Base-by-base conservation (phyloP, 1,140 invertebrate species). In the Dreissena polymorpha region DNA sequence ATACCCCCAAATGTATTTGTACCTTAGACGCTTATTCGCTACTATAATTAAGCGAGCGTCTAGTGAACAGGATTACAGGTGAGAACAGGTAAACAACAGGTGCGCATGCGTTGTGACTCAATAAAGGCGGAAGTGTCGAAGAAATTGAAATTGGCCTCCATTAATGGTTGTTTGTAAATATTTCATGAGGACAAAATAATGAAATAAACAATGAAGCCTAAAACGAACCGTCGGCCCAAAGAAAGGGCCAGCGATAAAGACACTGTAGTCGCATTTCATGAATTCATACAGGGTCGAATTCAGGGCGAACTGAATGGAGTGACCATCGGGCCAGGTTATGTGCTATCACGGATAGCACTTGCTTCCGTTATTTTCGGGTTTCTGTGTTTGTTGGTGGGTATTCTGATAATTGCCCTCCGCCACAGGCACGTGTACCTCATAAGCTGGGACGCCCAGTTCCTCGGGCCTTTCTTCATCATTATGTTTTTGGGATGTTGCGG, bases 261-360 rank as follows among this genome's bases (percentile, higher is more conserved):
- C 65, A 91, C 91, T 0, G 89, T 91, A 27, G 88, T 90, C 64
- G 88, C 90, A 2, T 91, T 91, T 78, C 90, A 90, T 83, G 72
- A 87, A n/a, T 91, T 86, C 51, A 78, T 91, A 0, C 90, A 91
- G 73, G 70, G 81, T 0, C 84, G 87, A 55, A 91, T 91, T 65
- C 86, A 88, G 64, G 82, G 78, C 21, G 86, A 90, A 69, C 69
- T 91, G 16, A 91, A 91, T 80, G 88, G 88, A 6, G 74, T 91
- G 5, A 70, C 69, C 0, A 73, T 91, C 6, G 91, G 91, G 0
- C 91, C 90, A 29, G 91, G 87, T 10, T 73, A 76, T 55, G 57
- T 88, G 68, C 85, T 87, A 12, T 80, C 76, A 27, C 55, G 79
- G n/a, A 57, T 88, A 10, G 90, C 86, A 13, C 14, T 85, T 0